These are phyloP conservation scores for Geopemphigus sp. DNA, from an alignment of 1,140 invertebrate species.

Conservation along the genomic window DNA sequence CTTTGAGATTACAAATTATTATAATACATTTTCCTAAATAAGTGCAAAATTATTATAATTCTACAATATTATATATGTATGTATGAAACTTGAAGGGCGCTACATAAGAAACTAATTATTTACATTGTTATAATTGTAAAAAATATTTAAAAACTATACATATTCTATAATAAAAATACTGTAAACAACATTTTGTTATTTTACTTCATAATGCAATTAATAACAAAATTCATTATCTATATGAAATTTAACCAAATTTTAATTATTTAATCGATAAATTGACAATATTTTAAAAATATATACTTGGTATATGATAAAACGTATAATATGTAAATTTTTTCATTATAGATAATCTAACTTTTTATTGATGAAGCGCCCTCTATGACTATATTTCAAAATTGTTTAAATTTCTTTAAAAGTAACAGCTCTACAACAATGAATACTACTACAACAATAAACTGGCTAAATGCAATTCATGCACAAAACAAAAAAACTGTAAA, in stretches of 20 bases:
- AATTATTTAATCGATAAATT: no score
- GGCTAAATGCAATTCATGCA: conserved; percentile 29
- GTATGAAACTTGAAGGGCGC: conserved; percentile 8
- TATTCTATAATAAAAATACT: neutral
- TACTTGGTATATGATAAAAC: no score
- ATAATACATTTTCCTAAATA: neutral
- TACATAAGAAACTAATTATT: neutral
- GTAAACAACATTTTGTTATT: no score
- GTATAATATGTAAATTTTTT: no score
- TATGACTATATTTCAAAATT: neutral
- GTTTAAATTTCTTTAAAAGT: neutral
- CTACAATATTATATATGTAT: neutral
- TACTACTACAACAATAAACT: conserved; percentile 5
- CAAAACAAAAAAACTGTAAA: conserved; percentile 13
- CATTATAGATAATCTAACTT: neutral
- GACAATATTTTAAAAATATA: no score
- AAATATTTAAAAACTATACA: neutral
- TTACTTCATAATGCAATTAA: no score
- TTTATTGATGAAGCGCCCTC: neutral
- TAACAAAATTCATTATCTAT: no score
- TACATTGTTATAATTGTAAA: neutral
- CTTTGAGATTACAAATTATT: neutral
- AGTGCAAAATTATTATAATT: conserved; percentile 33
- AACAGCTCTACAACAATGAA: neutral
- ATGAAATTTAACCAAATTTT: no score